phyloP scores from a whole-genome alignment of 2,888 invertebrate species.

The Osedax frankpressi region DNA sequence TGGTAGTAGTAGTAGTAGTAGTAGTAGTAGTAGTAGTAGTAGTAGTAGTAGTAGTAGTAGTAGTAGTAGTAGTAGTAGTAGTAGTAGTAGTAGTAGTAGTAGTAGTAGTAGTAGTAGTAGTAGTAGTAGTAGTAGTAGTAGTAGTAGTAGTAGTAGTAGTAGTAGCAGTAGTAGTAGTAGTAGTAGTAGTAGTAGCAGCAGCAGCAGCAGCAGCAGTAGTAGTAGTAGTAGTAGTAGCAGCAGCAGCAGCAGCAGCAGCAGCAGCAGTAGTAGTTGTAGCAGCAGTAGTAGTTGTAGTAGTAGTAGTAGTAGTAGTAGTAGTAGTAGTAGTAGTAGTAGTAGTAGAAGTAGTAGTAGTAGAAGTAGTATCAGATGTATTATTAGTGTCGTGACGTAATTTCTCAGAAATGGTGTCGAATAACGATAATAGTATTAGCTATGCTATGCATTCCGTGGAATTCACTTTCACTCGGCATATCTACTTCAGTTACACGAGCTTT shows the following conservation, averaged over 20 bases:
- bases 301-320: not conserved
- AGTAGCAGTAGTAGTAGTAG: not conserved
- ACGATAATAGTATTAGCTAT: not conserved
- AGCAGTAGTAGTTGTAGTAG: not conserved
- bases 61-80: slow-evolving; percentile 17
- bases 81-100: slow-evolving; percentile 17
- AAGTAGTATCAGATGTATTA: slow-evolving; percentile 3
- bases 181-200: not conserved
- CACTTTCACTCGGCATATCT: not conserved
- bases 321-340: slow-evolving; percentile 8
- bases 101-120: slow-evolving; percentile 16
- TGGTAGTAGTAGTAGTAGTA: not conserved
- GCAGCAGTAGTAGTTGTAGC: not conserved
- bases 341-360: not conserved
- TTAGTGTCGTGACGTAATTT: not conserved
- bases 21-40: slow-evolving; percentile 16
- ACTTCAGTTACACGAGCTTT: too few species aligned
- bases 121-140: slow-evolving; percentile 17
- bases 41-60: slow-evolving; percentile 13
- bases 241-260: not conserved
- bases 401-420: too few species aligned
- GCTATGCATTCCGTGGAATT: not conserved
- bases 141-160: slow-evolving; percentile 9
- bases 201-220: not conserved
- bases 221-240: not conserved